Conservation (phyloP, 2,113 vertebrate genomes). For the Phaetusa simplex region DNA sequence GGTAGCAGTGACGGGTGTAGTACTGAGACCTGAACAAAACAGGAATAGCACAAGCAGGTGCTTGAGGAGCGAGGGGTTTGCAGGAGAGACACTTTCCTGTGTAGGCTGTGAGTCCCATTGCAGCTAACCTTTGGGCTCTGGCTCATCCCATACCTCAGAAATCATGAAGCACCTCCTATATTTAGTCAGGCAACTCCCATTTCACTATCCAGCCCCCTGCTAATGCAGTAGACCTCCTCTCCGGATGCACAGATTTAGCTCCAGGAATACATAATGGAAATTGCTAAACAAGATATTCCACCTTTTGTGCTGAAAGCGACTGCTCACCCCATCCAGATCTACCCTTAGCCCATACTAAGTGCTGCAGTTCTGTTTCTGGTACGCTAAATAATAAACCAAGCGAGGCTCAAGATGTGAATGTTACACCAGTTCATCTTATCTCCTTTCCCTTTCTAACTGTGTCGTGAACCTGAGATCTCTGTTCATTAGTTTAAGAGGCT, state of each 20-base stretch:
- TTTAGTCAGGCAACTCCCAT: background rate
- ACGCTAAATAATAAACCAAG: background rate
- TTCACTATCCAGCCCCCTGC: background rate
- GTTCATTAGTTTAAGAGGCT: conserved; percentile 13
- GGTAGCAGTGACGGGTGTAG: background rate
- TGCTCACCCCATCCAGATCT: background rate
- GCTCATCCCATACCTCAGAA: background rate
- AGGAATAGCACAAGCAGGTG: background rate
- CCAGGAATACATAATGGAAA: background rate
- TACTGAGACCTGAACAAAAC: background rate
- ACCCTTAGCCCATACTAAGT: background rate
- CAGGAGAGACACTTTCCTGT: background rate
- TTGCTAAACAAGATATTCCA: background rate
- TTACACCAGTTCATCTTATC: background rate
- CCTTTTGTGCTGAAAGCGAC: background rate
- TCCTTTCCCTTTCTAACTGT: background rate
- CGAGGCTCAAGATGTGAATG: background rate
- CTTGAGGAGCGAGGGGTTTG: background rate
- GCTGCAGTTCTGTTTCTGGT: background rate
- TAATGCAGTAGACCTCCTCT: background rate
- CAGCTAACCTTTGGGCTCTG: background rate
- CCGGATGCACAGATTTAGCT: background rate
- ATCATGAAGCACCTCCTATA: background rate
- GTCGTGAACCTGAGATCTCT: background rate
- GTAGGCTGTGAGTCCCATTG: background rate